Evolutionary conservation across 2,797 vertebrate species (phyloP).

Genomic region (Megalops cyprinoides): DNA sequence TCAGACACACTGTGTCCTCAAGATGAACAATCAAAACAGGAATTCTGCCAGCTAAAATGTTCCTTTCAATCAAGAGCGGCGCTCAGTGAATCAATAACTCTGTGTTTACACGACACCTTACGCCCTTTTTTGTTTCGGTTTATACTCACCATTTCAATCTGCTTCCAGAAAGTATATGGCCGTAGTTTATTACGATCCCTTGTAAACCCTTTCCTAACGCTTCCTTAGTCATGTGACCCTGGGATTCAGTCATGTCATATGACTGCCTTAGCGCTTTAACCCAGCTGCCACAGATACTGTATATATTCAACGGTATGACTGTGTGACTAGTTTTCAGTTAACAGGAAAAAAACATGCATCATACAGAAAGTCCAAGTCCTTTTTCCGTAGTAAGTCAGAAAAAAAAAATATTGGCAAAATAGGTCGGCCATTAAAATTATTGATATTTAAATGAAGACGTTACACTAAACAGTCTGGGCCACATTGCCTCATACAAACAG

Average conservation of each 20-base stretch:
- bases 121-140: neutral
- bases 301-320: neutral
- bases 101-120: neutral
- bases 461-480: too few species aligned
- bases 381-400: too few species aligned
- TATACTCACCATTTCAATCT: constrained; percentile 39
- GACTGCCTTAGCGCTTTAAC: too few species aligned
- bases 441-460: too few species aligned
- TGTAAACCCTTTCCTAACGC: constrained; percentile 16
- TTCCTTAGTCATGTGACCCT: constrained; percentile 38
- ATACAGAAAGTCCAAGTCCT: too few species aligned
- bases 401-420: too few species aligned
- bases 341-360: too few species aligned
- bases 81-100: neutral
- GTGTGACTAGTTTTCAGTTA: neutral
- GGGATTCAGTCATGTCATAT: constrained; percentile 30
- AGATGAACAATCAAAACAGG: constrained; percentile 1
- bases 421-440: too few species aligned
- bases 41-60: neutral
- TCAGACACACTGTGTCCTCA: constrained; percentile 25
- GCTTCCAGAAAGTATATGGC: constrained; percentile 19
- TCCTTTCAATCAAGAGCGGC: neutral
- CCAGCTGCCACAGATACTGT: neutral
- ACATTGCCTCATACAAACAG: too few species aligned
- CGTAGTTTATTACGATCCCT: constrained; percentile 21